These are phyloP conservation scores for Homarus gammarus DNA, from an alignment of 2,888 invertebrate genomes.

Conservation along the genomic window DNA sequence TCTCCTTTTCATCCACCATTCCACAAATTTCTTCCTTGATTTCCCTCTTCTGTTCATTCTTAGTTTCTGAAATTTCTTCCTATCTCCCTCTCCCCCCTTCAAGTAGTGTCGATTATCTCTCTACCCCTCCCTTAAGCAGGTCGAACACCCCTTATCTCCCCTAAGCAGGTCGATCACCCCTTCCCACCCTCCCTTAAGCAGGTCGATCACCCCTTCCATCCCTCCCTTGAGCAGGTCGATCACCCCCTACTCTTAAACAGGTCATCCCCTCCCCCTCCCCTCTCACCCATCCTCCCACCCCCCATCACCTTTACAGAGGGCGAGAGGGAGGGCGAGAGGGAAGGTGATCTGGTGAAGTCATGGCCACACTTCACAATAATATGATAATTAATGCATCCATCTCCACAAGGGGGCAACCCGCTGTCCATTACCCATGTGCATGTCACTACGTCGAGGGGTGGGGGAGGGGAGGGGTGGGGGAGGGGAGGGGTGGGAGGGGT, in stretches of 20 bases:
- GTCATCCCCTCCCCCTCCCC: not conserved
- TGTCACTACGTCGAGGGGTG: slow-evolving; percentile 19
- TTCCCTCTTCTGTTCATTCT: no score
- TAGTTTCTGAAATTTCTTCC: not conserved
- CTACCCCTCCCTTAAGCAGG: not conserved
- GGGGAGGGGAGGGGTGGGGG: not conserved
- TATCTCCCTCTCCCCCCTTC: not conserved
- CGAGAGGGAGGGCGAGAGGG: not conserved
- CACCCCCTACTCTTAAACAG: not conserved
- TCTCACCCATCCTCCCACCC: not conserved
- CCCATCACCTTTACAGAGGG: no score
- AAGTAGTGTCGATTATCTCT: no score
- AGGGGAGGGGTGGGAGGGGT: not conserved
- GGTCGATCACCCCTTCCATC: not conserved
- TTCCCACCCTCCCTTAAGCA: not conserved
- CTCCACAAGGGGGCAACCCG: slow-evolving; percentile 12
- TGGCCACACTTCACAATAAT: slow-evolving; percentile 53
- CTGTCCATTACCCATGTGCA: slow-evolving; percentile 37
- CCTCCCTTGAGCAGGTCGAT: no score
- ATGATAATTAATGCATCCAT: slow-evolving; percentile 68
- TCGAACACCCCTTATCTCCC: not conserved
- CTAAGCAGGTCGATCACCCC: not conserved
- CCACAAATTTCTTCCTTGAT: no score
- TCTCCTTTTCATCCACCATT: no score
- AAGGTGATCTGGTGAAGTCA: slow-evolving; percentile 34